Evolutionary conservation across 2,113 vertebrate species (phyloP).

Genomic region (Tor tambroides): DNA sequence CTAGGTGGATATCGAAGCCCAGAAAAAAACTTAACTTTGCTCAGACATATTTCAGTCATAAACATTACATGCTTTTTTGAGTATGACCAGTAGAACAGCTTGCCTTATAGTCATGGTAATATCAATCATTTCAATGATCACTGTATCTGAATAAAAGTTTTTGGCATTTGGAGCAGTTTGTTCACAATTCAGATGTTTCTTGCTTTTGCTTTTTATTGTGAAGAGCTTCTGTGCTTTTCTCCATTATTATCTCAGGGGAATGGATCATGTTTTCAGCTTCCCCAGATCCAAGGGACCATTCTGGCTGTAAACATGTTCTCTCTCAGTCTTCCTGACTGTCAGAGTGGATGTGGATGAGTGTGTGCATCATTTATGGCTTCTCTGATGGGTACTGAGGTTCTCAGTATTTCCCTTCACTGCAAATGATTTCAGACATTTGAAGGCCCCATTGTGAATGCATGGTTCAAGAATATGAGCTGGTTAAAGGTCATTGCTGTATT

Average conservation of each 20-base stretch:
- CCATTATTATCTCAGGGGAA: slow-evolving; percentile 31
- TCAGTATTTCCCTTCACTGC: slow-evolving; percentile 25
- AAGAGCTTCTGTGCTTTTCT: neutral
- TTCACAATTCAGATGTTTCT: slow-evolving; percentile 1
- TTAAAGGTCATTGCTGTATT: slow-evolving; percentile 13
- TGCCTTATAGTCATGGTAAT: neutral
- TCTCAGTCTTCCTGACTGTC: slow-evolving; percentile 21
- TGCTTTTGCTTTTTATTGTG: slow-evolving; percentile 20
- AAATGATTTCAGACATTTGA: slow-evolving; percentile 56
- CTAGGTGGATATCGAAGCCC: neutral
- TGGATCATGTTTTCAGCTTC: slow-evolving; percentile 49
- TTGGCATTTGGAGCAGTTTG: neutral
- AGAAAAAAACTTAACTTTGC: neutral
- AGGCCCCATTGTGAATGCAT: slow-evolving; percentile 37
- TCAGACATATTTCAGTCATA: slow-evolving; percentile 24
- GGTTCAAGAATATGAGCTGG: neutral
- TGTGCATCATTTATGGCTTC: slow-evolving; percentile 54
- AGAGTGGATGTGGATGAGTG: slow-evolving; percentile 4
- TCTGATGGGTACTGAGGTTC: slow-evolving; percentile 6
- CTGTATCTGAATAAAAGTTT: slow-evolving; percentile 5
- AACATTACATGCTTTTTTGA: slow-evolving; percentile 23
- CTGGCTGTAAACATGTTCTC: slow-evolving; percentile 51
- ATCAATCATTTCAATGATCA: neutral
- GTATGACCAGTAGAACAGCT: neutral
- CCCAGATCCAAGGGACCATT: slow-evolving; percentile 29